A percentile compares a stretch with the other conserved stretches of the same genome.
Evolutionary conservation across 2,797 vertebrate genomes (phyloP).

Genomic region (Chloroceryle inda): DNA sequence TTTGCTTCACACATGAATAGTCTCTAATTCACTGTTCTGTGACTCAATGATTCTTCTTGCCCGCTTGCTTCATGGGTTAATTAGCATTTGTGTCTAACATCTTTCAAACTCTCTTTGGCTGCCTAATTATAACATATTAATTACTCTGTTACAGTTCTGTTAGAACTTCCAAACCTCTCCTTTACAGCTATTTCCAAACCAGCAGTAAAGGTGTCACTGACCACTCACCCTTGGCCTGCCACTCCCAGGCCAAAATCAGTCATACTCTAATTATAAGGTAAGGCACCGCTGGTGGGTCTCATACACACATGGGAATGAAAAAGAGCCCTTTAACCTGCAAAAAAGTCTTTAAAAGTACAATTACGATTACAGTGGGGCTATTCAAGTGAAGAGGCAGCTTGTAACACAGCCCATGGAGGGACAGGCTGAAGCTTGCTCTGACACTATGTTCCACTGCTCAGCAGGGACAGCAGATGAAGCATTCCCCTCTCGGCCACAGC

Average conservation of each 20-base stretch:
- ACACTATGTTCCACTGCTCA: background rate
- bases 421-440: background rate
- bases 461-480: background rate
- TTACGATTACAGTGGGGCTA: background rate
- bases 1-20: background rate
- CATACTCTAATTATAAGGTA: background rate
- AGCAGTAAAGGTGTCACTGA: background rate
- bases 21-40: background rate
- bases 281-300: background rate
- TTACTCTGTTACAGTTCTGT: background rate
- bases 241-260: background rate
- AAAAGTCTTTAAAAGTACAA: background rate
- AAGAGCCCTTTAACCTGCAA: background rate
- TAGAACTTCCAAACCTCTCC: background rate
- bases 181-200: background rate
- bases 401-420: background rate
- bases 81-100: background rate
- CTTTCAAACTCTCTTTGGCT: background rate
- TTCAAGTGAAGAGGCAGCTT: background rate
- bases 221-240: background rate
- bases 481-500: background rate
- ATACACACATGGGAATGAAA: accelerated
- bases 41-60: background rate
- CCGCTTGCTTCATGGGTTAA: background rate
- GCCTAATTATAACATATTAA: background rate